Percentiles rank a stretch among this genome's conserved stretches.
Evolutionary conservation across 30 jellyfish, hydroid and myxozoan species (phyloP).

Genomic region (Haliclystus octoradiatus): DNA sequence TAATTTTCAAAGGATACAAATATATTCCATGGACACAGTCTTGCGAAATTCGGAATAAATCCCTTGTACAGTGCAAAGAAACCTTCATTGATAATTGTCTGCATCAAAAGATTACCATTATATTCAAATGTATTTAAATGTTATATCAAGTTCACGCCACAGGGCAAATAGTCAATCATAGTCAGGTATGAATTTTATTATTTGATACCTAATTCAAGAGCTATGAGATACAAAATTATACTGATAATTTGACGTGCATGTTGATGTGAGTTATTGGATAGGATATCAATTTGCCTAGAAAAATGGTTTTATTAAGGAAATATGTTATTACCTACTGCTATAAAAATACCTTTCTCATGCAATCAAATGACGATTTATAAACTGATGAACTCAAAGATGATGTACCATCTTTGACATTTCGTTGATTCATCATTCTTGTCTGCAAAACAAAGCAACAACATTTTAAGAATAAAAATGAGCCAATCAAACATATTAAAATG

Average conservation of each 20-base stretch:
- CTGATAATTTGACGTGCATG: too few relatives aligned
- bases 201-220: too few relatives aligned
- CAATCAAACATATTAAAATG: neutral
- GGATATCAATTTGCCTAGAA: too few relatives aligned
- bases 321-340: too few relatives aligned
- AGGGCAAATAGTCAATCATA: too few relatives aligned
- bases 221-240: too few relatives aligned
- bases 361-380: constrained; percentile 55
- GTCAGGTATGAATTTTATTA: too few relatives aligned
- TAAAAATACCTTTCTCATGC: constrained; percentile 49
- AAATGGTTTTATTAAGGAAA: too few relatives aligned
- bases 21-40: constrained; percentile 96
- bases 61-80: constrained; percentile 91
- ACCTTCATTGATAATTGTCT: constrained; percentile 85
- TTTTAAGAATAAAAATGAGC: neutral
- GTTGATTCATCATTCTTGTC: constrained; percentile 98
- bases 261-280: too few relatives aligned
- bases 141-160: too few relatives aligned
- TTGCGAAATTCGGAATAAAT: constrained; percentile 78
- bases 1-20: constrained; percentile 95
- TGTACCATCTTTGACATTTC: constrained; percentile 25
- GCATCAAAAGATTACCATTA: too few relatives aligned
- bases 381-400: constrained; percentile 1
- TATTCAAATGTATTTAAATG: too few relatives aligned
- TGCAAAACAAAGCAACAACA: constrained; percentile 3